A percentile compares a stretch with the other conserved stretches of the same genome.
phyloP scores from a whole-genome alignment of 2,888 invertebrate species.

The Drosophila kambysellisi region DNA sequence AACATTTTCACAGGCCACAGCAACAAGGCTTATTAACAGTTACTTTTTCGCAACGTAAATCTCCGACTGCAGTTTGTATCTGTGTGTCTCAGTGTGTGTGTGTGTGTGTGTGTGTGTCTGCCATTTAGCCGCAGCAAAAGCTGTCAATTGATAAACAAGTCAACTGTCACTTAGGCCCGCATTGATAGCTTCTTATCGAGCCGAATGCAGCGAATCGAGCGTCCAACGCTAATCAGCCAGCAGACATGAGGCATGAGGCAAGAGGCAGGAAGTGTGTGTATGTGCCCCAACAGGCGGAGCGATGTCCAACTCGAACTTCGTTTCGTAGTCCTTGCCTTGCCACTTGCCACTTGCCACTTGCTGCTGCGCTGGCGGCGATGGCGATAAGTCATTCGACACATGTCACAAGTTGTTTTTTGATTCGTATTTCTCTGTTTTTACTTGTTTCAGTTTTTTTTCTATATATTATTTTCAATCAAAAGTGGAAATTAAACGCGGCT shows the following conservation, averaged over 20 bases:
- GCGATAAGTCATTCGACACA: constrained; percentile 76
- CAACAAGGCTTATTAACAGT: constrained; percentile 78
- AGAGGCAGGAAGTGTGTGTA: constrained; percentile 57
- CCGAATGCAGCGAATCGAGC: constrained; percentile 52
- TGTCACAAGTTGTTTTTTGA: constrained; percentile 74
- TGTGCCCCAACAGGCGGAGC: constrained; percentile 7
- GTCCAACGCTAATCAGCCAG: constrained; percentile 75
- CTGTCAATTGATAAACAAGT: constrained; percentile 84
- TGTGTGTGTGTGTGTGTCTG: constrained; percentile 27
- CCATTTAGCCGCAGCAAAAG: constrained; percentile 59
- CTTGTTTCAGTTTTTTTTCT: constrained; percentile 12
- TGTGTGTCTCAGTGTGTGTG: constrained; percentile 2
- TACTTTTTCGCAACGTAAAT: constrained; percentile 56
- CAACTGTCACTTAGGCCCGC: constrained; percentile 80
- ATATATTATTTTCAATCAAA: constrained; percentile 77
- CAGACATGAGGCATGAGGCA: constrained; percentile 58
- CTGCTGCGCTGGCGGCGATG: constrained; percentile 59
- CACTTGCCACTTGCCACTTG: constrained; percentile 24
- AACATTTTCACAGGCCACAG: constrained; percentile 75
- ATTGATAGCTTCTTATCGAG: constrained; percentile 75
- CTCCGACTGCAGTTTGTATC: constrained; percentile 29
- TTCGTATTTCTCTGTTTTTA: constrained; percentile 16
- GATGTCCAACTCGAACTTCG: constrained; percentile 23
- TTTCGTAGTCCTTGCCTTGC: constrained; percentile 45
- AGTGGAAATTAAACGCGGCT: constrained; percentile 82